phyloP scores from a whole-genome alignment of 35 echinoderm and acorn worm species.

The Anneissia japonica region DNA sequence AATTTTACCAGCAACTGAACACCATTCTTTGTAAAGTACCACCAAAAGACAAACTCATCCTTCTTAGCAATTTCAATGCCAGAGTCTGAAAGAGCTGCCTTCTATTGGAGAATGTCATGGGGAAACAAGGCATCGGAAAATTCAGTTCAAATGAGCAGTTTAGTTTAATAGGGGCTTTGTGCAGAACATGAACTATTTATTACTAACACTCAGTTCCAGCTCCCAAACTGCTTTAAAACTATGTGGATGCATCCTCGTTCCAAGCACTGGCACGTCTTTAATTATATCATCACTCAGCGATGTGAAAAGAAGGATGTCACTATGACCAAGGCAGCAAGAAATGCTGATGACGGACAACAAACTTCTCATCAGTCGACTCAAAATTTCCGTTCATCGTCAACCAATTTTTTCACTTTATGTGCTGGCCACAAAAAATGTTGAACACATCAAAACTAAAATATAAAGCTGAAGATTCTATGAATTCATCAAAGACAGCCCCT shows the following conservation, averaged over 20 bases:
- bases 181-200: no score
- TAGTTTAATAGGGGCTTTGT: no score
- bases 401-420: no score
- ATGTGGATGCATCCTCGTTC: background rate
- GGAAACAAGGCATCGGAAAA: no score
- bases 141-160: no score
- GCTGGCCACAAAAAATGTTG: background rate
- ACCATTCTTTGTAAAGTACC: background rate
- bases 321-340: background rate
- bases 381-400: background rate
- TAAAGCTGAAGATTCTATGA: background rate
- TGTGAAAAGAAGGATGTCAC: background rate
- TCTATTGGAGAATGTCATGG: no score
- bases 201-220: constrained; percentile 10
- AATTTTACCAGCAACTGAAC: no score
- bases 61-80: constrained; percentile 18
- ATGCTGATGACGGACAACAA: constrained; percentile 3
- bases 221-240: background rate
- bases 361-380: background rate
- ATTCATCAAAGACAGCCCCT: background rate
- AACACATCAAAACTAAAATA: background rate
- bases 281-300: constrained; percentile 1
- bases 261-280: constrained; percentile 23
- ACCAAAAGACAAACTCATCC: background rate
- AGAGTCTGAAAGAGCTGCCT: background rate